phyloP scores from a whole-genome alignment of 2,113 vertebrate species.

The Saguinus imperator region DNA sequence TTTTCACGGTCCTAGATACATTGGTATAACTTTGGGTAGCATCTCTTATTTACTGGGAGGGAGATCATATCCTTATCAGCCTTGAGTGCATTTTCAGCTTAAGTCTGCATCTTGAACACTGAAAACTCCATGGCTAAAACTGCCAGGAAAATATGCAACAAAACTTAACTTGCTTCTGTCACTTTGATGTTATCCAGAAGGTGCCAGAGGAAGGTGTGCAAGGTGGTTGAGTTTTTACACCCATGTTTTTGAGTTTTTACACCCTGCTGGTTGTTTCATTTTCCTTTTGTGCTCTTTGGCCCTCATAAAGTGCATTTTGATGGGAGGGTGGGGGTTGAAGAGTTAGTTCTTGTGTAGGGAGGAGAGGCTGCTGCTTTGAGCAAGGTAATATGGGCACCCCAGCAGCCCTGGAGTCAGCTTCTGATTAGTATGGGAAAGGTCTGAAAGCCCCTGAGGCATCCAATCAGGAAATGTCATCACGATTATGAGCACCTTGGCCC shows the following conservation, averaged over 20 bases:
- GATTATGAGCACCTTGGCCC: not conserved
- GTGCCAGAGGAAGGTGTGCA: not conserved
- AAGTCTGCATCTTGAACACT: not conserved
- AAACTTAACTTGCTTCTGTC: slow-evolving; percentile 11
- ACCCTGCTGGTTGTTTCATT: not conserved
- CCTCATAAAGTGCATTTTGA: not conserved
- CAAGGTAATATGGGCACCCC: not conserved
- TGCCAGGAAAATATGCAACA: not conserved
- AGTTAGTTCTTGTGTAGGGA: not conserved
- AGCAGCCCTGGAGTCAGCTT: not conserved
- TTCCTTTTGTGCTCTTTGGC: not conserved
- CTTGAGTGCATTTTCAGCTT: slow-evolving; percentile 27
- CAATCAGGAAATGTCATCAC: not conserved
- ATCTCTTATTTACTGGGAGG: not conserved
- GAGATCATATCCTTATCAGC: not conserved
- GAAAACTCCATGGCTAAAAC: not conserved
- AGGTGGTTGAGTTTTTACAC: not conserved
- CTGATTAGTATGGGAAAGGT: not conserved
- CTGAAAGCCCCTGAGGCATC: not conserved
- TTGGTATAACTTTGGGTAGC: not conserved
- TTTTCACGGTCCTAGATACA: not conserved
- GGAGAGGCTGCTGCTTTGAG: not conserved
- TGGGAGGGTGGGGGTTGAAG: not conserved
- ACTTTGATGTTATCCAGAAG: not conserved
- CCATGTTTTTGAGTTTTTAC: not conserved